Evolutionary conservation across 2,888 invertebrate genomes (phyloP), one percentile per base, ranked within the genome.

Genomic region (Tenthredo distinguenda): DNA sequence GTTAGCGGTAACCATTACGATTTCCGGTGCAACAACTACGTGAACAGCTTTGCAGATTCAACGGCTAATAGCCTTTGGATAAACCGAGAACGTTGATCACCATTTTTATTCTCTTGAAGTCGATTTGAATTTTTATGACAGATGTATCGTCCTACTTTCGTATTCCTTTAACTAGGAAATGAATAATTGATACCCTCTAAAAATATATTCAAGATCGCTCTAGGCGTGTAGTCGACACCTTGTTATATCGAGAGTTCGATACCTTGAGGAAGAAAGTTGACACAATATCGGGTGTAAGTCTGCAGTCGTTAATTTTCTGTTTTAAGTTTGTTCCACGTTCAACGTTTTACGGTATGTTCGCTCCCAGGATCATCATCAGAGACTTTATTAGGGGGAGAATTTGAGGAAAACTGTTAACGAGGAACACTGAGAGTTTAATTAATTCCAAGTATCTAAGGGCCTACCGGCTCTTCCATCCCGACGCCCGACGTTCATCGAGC

Each of bases 401-500:
- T 81, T 81, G 62, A 58, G 26, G 50, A n/a, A 77, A 77, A 77
- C 34, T 55, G n/a, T 77, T 50, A 50, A 50, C 31, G 77, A 77
- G 77, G 10, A 55, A 77, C 1, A 77, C 47, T 37, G 40, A 21
- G 21, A 62, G 37, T 40, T 81, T 81, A 81, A 81, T 81, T 81
- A 81, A 12, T 40, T 81, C 37, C 37, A 26, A 81, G 79, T 77
- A 77, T 77, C 31, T 31, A 4, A 50, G 77, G 74, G 40, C 43
- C 40, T 74, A 2, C 40, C 31, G 21, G 0, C 15, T 26, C 12
- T 47, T 26, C 55, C 18, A 2, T 7, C 55, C 6, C 55, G 76
- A 9, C 26, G 21, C 55, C 6, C 55, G 76, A 9, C 26, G 21
- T 76, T 77, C 77, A 50, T 74, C 74, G 74, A 43, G 31, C 21